Percentiles rank a stretch among this genome's conserved stretches.
Evolutionary conservation across 2,113 vertebrate species (phyloP).

Genomic region (Antechinus flavipes): DNA sequence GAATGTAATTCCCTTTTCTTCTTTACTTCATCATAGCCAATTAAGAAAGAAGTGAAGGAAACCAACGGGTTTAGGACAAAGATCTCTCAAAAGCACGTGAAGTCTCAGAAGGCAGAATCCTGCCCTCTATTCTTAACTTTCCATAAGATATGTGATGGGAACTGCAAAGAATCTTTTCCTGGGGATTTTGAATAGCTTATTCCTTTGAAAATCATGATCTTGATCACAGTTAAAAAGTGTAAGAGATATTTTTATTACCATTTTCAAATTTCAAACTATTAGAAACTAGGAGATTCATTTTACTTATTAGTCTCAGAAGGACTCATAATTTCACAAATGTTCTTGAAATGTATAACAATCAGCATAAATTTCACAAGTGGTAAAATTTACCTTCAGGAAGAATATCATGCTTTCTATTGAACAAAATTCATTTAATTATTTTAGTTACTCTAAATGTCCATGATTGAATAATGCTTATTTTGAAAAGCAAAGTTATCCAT

Average conservation of each 20-base stretch:
- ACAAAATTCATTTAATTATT: background rate
- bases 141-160: conserved; percentile 5
- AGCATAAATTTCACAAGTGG: background rate
- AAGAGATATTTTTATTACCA: conserved; percentile 41
- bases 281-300: conserved; percentile 19
- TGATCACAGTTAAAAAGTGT: conserved; percentile 32
- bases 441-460: background rate
- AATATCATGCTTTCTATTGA: background rate
- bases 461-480: background rate
- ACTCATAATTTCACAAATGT: background rate
- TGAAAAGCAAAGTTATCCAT: conserved; percentile 29
- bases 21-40: conserved; percentile 34
- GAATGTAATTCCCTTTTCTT: conserved; percentile 26
- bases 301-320: background rate
- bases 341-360: background rate
- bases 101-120: conserved; percentile 19
- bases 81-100: background rate
- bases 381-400: background rate
- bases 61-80: conserved; percentile 50
- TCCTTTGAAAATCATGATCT: conserved; percentile 41
- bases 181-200: background rate
- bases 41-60: conserved; percentile 33
- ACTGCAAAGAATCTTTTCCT: conserved; percentile 39
- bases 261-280: conserved; percentile 55
- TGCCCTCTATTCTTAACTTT: conserved; percentile 35